Evolutionary conservation across 2,113 vertebrate genomes (phyloP), one percentile per base, ranked within the genome.

Genomic region (Ophthalmotilapia sp.): DNA sequence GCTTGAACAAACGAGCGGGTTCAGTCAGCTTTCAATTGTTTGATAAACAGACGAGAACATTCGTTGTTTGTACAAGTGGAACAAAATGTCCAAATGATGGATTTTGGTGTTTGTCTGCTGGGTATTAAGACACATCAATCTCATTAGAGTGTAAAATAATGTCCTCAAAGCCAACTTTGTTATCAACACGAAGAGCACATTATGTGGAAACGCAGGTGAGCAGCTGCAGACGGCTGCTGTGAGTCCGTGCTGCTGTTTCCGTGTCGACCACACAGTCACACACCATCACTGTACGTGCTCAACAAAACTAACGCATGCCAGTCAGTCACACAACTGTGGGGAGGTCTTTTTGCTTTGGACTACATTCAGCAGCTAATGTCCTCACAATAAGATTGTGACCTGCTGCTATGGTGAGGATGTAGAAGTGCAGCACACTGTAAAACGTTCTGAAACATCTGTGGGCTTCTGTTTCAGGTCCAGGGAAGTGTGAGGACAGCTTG

Each of bases 401-500:
- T 62, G 15, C 58, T 62, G 58, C 2, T 3, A 4, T 36, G 9
- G 31, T 12, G 9, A 65, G 26, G 29, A 6, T 38, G 36, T 3
- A 40, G n/a, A 40, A 68, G 62, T 23, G 0, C 15, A n/a, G 60
- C 17, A 12, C 17, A 12, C 31, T 7, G 10, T 19, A 36, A 36
- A 65, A 33, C 2, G 2, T 3, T 36, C 26, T 29, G 49, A 23
- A 49, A 38, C 23, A 11, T 60, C 0, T 31, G 4, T 88, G 33
- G 12, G 29, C 77, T 36, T 47, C 13, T 79, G 21, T 79, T 5
- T 83, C 13, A 87, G 9, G 6, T 68, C 29, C 93, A 98, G 98
- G 97, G 87, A 98, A 95, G 90, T 99, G 98, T 83, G 98, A 99
- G 53, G 97, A 98, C 38, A 96, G 97, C 1, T 90, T 99, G 73